These are phyloP conservation scores for Chrysemys picta DNA, from an alignment of 2,113 vertebrate genomes.

Conservation along the genomic window DNA sequence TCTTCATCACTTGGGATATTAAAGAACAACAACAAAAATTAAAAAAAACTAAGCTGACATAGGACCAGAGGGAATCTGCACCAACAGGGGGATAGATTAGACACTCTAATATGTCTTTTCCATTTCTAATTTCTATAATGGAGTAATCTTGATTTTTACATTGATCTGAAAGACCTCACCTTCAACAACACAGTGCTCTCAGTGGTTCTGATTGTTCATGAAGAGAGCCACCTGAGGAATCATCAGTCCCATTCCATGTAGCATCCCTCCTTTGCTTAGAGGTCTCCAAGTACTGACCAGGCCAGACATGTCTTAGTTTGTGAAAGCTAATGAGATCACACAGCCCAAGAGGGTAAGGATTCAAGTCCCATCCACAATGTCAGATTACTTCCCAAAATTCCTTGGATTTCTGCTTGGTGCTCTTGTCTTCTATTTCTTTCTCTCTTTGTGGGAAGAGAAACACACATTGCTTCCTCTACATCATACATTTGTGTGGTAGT, in stretches of 20 bases:
- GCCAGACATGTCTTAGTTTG: slow-evolving; percentile 15
- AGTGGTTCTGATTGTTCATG: slow-evolving; percentile 36
- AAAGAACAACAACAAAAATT: neutral
- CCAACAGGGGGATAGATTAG: neutral
- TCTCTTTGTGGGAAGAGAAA: slow-evolving; percentile 57
- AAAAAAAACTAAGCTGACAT: neutral
- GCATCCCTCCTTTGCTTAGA: neutral
- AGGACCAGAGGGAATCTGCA: neutral
- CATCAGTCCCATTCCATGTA: neutral
- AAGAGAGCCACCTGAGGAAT: slow-evolving; percentile 51
- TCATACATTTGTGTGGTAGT: slow-evolving; percentile 61
- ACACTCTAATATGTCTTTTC: neutral
- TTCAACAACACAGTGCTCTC: neutral
- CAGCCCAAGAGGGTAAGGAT: slow-evolving; percentile 46
- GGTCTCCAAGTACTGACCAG: neutral
- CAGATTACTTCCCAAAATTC: slow-evolving; percentile 60
- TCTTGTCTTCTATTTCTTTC: slow-evolving; percentile 27
- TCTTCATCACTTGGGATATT: neutral
- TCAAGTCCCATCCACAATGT: slow-evolving; percentile 26
- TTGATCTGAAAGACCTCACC: slow-evolving; percentile 12
- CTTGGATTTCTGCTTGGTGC: slow-evolving; percentile 57
- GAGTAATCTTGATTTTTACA: neutral
- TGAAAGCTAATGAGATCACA: slow-evolving; percentile 47
- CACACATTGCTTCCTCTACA: slow-evolving; percentile 63
- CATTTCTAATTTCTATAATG: slow-evolving; percentile 23